Evolutionary conservation across 2,888 invertebrate species (phyloP).

Genomic region (Bimastos eiseni): DNA sequence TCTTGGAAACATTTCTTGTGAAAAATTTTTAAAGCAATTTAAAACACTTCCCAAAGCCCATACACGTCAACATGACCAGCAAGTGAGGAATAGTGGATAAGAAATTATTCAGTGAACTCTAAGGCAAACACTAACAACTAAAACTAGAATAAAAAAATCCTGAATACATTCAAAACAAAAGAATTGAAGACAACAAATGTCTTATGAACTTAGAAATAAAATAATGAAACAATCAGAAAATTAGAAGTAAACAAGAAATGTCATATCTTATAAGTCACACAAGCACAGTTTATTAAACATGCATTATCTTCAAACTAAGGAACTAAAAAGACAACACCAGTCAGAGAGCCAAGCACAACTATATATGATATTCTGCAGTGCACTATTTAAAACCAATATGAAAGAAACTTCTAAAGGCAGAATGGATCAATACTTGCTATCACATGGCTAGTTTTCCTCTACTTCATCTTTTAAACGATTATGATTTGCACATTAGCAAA

Average conservation of each 20-base stretch:
- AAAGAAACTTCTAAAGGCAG: neutral
- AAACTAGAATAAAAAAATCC: neutral
- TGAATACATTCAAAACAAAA: neutral
- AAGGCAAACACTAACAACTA: neutral
- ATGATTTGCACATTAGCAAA: neutral
- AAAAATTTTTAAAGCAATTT: neutral
- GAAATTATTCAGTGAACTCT: neutral
- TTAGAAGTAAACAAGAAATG: neutral
- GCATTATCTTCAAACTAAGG: conserved; percentile 48
- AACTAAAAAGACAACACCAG: neutral
- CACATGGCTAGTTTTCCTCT: neutral
- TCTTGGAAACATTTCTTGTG: neutral
- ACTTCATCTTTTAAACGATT: neutral
- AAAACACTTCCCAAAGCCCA: neutral
- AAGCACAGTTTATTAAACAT: conserved; percentile 70
- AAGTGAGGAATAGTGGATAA: neutral
- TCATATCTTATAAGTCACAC: neutral
- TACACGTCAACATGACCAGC: conserved; percentile 7
- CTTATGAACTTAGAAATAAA: neutral
- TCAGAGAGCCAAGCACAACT: neutral
- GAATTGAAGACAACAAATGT: neutral
- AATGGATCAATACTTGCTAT: neutral
- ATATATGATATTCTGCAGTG: neutral
- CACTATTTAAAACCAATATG: neutral
- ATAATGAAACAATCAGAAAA: neutral